Base-by-base conservation (phyloP, 2,888 invertebrate genomes). In the Morinoia aosen region DNA sequence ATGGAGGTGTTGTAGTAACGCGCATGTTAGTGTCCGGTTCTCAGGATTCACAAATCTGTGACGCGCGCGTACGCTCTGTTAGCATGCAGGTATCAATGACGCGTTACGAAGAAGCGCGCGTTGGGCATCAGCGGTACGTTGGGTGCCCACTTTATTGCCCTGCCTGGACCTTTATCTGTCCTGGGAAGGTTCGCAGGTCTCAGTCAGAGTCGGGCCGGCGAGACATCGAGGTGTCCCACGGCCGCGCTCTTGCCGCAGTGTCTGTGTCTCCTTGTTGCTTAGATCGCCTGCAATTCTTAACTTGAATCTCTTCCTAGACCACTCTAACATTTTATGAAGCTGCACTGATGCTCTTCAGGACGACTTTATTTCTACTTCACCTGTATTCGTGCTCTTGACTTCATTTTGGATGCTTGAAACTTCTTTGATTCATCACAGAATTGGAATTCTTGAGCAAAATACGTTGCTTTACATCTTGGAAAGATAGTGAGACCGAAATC, bases 91-190 rank as follows among this genome's bases (percentile, higher is more conserved):
- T 90, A 40, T 40, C 48, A 39, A 90, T 90, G 90, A 90, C 90
- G 40, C 40, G 90, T 33, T 1, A 39, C 11, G 90, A 90, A 16
- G 40, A 40, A 33, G 19, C 16, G 64, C 90, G 40, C 8, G 10
- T 8, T 39, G 40, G 90, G 40, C 11, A 5, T 8, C 8, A 19
- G 8, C 12, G 2, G 11, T 40, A 40, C 19, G 76, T 33, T 3
- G 76, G 76, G 25, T 76, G 76, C 76, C 76, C 76, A 33, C 76
- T 76, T 76, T 76, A 76, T 88, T 88, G 88, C 88, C 88, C 88
- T 39, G 88, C 4, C 76, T 33, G 40, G 40, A 14, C 39, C 48
- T 90, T 90, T 90, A 90, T 90, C 39, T 19, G 16, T 40, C 40
- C 40, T 48, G 40, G 19, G 40, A 90, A 90, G 40, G 11, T 48